These are phyloP conservation scores for Actinopyga echinites DNA, from an alignment of 53 echinoderm and acorn worm species.

Conservation along the genomic window DNA sequence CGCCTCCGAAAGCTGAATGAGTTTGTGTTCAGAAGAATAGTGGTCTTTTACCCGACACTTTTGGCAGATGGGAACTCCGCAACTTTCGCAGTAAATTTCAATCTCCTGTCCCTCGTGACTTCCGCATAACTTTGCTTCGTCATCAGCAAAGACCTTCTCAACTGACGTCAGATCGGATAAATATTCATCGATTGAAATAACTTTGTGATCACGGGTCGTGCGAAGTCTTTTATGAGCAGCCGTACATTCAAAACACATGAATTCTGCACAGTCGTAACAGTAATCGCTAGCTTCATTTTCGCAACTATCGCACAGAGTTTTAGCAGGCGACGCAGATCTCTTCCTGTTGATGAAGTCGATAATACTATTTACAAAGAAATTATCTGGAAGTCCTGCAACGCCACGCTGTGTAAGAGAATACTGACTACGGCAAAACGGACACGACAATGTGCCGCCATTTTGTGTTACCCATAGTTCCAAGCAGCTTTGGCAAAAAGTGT, in stretches of 20 bases:
- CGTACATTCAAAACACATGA: conserved; percentile 89
- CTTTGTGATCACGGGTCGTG: conserved; percentile 75
- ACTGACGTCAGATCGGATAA: conserved; percentile 75
- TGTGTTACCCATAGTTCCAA: conserved; percentile 89
- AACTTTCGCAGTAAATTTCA: conserved; percentile 89
- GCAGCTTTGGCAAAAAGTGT: conserved; percentile 92
- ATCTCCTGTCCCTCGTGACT: conserved; percentile 76
- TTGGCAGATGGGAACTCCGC: conserved; percentile 91
- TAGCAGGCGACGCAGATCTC: conserved; percentile 60
- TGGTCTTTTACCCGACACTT: conserved; percentile 79
- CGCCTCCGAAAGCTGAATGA: conserved; percentile 67
- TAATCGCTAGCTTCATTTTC: conserved; percentile 88
- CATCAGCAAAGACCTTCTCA: conserved; percentile 67
- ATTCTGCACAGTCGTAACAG: conserved; percentile 85
- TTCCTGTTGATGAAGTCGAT: conserved; percentile 95
- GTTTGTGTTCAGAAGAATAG: conserved; percentile 65
- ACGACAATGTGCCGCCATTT: conserved; percentile 74
- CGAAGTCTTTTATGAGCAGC: conserved; percentile 86
- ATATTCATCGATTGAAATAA: conserved; percentile 83
- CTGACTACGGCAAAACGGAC: conserved; percentile 90
- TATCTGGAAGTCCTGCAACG: conserved; percentile 79
- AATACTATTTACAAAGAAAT: conserved; percentile 98
- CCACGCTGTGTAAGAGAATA: conserved; percentile 74
- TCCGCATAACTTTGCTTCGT: conserved; percentile 67
- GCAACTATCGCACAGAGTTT: conserved; percentile 77